Base-by-base conservation (phyloP, 2,797 vertebrate genomes). In the Nyctalus aviator region DNA sequence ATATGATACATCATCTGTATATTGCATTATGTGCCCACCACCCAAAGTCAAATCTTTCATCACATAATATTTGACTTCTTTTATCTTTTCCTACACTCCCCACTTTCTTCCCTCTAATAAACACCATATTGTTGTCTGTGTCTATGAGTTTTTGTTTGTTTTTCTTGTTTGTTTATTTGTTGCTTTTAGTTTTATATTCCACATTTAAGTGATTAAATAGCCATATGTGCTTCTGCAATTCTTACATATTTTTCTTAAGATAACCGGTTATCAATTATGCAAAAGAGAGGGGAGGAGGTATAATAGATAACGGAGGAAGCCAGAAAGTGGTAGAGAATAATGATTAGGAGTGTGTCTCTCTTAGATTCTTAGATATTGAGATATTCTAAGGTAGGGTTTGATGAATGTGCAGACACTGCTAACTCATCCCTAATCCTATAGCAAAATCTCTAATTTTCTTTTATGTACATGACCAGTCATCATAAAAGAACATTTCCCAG, bases 401-500 rank as follows among this genome's bases (percentile, higher is more conserved):
- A 50, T 48, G 68, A 71, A 57, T 62, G 11, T 50, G 11, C 11
- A 87, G 76, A 92, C 23, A 64, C n/a, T 35, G 46, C 41, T 48
- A 76, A 18, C 5, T 88, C 50, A 55, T 44, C 48, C 17, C 25
- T 77, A 17, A 17, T 88, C 35, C 59, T 14, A 21, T 44, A 64
- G 32, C 4, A 93, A n/a, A 68, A n/a, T 82, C n/a, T 44, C 44
- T 37, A 18, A 44, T 85, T 77, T 92, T 48, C 30, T 57, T 23
- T 25, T 15, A 21, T 6, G 32, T 68, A 59, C 30, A n/a, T 46
- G 55, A 15, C 21, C 53, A 91, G 27, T 68, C 55, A 89, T 32
- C 79, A 86, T 55, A 94, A 86, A 85, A 73, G 15, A 82, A 13
- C 14, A 77, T 59, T 93, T 82, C 12, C 21, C 62, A 91, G 23